Percentiles rank a stretch among this genome's conserved stretches.
phyloP scores from a whole-genome alignment of 2,113 vertebrate genomes.

The Alligator sinensis region DNA sequence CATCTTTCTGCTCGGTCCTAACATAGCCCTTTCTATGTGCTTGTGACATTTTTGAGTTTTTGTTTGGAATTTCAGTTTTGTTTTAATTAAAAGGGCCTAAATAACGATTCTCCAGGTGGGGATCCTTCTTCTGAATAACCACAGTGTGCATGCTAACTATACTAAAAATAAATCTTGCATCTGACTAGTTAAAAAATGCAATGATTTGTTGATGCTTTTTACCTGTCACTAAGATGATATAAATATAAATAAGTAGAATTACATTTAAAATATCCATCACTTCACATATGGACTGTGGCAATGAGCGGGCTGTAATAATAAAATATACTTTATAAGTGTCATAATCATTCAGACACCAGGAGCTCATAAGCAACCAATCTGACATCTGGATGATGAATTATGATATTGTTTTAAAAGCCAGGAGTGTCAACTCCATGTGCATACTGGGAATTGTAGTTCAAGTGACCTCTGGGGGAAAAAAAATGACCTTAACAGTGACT shows the following conservation, averaged over 20 bases:
- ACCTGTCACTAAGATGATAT: conserved; percentile 76
- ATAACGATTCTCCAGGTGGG: conserved; percentile 71
- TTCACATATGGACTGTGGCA: conserved; percentile 76
- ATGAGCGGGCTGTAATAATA: conserved; percentile 78
- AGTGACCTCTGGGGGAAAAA: conserved; percentile 52
- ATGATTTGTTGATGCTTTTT: conserved; percentile 79
- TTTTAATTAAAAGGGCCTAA: conserved; percentile 75
- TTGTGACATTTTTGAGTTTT: conserved; percentile 40
- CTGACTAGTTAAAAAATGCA: conserved; percentile 71
- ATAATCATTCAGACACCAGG: conserved; percentile 75
- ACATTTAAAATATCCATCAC: conserved; percentile 80
- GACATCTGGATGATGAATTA: conserved; percentile 66
- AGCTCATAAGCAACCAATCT: conserved; percentile 70
- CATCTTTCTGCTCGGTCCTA: background rate
- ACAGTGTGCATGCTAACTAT: conserved; percentile 57
- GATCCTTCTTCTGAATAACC: conserved; percentile 73
- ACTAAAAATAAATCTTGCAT: conserved; percentile 70
- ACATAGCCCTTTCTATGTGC: conserved; percentile 29
- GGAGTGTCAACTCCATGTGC: conserved; percentile 66
- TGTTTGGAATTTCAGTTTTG: background rate
- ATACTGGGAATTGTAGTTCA: conserved; percentile 75
- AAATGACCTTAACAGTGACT: conserved; percentile 58
- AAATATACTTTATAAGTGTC: conserved; percentile 79
- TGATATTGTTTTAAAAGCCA: conserved; percentile 72
- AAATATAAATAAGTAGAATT: conserved; percentile 79